Percentiles rank a stretch among this genome's conserved stretches.
Conservation (phyloP, 2,888 invertebrate species). For the Aricia artaxerxes region DNA sequence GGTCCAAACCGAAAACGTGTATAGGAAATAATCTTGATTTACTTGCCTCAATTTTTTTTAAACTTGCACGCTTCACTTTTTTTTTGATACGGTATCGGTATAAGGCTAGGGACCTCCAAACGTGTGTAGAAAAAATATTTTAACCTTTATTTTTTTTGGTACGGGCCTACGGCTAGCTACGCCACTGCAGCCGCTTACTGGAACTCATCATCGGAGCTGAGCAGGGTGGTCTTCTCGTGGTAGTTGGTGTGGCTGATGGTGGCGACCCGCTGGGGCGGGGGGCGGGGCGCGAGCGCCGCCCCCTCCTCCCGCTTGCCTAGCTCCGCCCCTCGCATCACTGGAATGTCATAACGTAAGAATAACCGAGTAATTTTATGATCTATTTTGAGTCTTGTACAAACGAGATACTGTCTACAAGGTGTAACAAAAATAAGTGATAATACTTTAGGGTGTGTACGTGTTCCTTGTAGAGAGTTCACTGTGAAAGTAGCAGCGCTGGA, state of each 20-base stretch:
- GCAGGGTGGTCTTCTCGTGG: slow-evolving; percentile 97
- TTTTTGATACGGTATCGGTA: no score
- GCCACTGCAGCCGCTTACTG: slow-evolving; percentile 77
- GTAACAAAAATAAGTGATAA: no score
- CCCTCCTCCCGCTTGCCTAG: slow-evolving; percentile 68
- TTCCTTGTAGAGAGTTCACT: no score
- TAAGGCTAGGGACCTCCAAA: not conserved
- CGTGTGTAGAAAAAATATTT: not conserved
- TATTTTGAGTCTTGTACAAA: not conserved
- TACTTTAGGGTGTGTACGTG: no score
- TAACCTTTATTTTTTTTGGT: not conserved
- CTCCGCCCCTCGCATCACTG: slow-evolving; percentile 69
- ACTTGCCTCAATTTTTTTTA: no score
- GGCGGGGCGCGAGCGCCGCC: slow-evolving; percentile 78
- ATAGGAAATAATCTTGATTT: no score
- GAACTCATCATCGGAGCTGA: slow-evolving; percentile 97
- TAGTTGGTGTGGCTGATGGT: slow-evolving; percentile 90
- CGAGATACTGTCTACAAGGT: not conserved
- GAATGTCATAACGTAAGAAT: not conserved
- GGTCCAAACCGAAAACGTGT: no score
- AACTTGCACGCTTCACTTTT: no score
- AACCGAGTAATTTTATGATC: not conserved
- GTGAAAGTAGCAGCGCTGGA: no score
- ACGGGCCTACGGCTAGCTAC: not conserved
- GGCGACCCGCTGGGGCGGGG: slow-evolving; percentile 86